phyloP scores from a whole-genome alignment of 1,140 invertebrate species.

The Aphaenogaster floridana region DNA sequence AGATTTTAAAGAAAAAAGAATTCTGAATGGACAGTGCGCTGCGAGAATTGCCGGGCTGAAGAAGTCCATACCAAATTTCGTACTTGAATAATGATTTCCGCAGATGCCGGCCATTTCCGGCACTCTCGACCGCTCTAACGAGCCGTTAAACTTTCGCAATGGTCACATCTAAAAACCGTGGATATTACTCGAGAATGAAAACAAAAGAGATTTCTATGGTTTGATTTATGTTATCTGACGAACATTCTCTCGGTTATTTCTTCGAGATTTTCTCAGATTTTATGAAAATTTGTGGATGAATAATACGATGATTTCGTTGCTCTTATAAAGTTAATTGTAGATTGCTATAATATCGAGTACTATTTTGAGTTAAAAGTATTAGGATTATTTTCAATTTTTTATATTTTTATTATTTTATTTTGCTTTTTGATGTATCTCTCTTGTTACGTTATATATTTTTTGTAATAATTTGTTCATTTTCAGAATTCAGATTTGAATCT shows the following conservation, averaged over 20 bases:
- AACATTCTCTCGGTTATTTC: conserved; percentile 14
- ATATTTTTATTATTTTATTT: neutral
- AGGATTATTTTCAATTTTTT: neutral
- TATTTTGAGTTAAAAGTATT: neutral
- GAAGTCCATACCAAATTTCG: conserved; percentile 45
- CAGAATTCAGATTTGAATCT: neutral
- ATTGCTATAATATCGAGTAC: conserved; percentile 29
- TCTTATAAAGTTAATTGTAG: neutral
- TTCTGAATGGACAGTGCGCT: neutral
- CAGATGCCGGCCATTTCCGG: conserved; percentile 54
- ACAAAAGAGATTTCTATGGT: conserved; percentile 3
- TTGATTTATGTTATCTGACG: conserved; percentile 2
- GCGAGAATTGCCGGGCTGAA: conserved; percentile 9
- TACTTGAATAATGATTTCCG: conserved; percentile 66
- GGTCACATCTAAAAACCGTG: neutral
- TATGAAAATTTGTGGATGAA: neutral
- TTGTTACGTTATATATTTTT: neutral
- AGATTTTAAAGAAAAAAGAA: neutral
- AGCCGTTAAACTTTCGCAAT: conserved; percentile 62
- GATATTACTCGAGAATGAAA: conserved; percentile 4
- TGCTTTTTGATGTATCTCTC: too few species aligned
- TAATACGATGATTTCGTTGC: neutral
- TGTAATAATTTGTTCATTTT: neutral
- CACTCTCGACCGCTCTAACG: conserved; percentile 59
- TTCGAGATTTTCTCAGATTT: neutral